Evolutionary conservation across 2,797 vertebrate genomes (phyloP), one percentile per base, ranked within the genome.

Genomic region (Anas acuta): DNA sequence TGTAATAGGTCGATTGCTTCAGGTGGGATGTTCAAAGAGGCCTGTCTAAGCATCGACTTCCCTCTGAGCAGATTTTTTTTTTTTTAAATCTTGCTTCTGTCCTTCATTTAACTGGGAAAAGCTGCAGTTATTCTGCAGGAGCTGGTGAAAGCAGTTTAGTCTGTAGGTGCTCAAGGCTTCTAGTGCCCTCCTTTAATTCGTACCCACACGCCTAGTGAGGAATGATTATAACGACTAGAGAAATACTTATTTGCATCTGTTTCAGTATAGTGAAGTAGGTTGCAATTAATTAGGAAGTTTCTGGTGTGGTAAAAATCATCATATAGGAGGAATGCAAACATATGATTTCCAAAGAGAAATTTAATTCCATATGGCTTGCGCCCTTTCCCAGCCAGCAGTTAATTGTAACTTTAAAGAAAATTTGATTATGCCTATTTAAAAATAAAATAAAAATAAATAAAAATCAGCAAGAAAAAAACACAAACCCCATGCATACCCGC

Each of bases 281-380:
- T 98, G 97, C 97, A 97, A 98, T 97, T 98, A 98, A 98, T 98
- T 98, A 98, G 90, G 92, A 97, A 96, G 97, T 96, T 98, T 98
- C 97, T 98, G 88, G 97, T 98, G 98, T 97, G 98, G 97, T 98
- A 97, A 98, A 97, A 97, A 97, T 98, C 97, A 98, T 98, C 98
- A 97, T 98, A 97, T 88, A 97, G 84, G 92, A 97, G 94, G 97
- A 98, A 98, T 98, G 97, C 97, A 98, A 98, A 97, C 98, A 98
- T 92, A 97, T 97, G 96, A 98, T 97, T 98, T 98, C 97, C 97
- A 98, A 97, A 97, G 97, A 96, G 96, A 97, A 90, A 96, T 98
- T 97, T 96, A 96, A 96, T 98, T 98, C 98, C 98, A 98, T 97
- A 98, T 98, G 98, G 96, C 93, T 96, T 97, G 94, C 94, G 88